Evolutionary conservation across 2,113 vertebrate species (phyloP).

Genomic region (Thunnus maccoyii): DNA sequence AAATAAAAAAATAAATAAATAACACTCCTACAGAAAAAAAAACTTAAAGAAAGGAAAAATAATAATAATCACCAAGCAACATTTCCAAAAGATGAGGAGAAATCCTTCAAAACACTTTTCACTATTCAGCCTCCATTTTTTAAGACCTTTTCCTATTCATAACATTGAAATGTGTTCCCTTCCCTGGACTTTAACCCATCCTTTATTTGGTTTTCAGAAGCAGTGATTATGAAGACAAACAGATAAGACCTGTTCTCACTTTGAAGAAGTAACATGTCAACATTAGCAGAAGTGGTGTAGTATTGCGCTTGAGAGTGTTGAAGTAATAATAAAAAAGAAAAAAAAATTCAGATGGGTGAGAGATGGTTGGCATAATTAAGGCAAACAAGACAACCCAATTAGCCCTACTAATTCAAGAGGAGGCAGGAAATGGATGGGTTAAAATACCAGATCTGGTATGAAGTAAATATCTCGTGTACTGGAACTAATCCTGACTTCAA

Average conservation of each 20-base stretch:
- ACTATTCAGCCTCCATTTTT: conserved; percentile 63
- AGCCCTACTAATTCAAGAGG: conserved; percentile 70
- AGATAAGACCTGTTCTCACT: conserved; percentile 46
- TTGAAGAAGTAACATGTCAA: conserved; percentile 31
- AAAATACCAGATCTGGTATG: conserved; percentile 64
- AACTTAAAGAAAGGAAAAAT: conserved; percentile 58
- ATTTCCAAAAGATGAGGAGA: conserved; percentile 72
- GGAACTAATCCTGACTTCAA: conserved; percentile 62
- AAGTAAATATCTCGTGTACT: conserved; percentile 49
- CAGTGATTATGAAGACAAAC: conserved; percentile 59
- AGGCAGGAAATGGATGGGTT: conserved; percentile 71
- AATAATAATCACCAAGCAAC: conserved; percentile 63
- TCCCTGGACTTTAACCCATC: conserved; percentile 74
- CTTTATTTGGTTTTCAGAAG: conserved; percentile 82
- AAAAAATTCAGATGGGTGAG: conserved; percentile 29
- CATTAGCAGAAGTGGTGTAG: conserved; percentile 38
- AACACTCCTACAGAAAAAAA: conserved; percentile 74
- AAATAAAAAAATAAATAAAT: conserved; percentile 82
- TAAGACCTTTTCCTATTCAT: conserved; percentile 69
- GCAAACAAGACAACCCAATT: conserved; percentile 74
- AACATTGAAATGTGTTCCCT: conserved; percentile 71
- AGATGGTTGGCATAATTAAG: conserved; percentile 72
- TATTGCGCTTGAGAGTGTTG: conserved; percentile 35
- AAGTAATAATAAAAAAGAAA: conserved; percentile 7
- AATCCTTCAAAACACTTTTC: conserved; percentile 76